Base-by-base conservation (phyloP, 1,140 invertebrate genomes). In the Lithobius niger region DNA sequence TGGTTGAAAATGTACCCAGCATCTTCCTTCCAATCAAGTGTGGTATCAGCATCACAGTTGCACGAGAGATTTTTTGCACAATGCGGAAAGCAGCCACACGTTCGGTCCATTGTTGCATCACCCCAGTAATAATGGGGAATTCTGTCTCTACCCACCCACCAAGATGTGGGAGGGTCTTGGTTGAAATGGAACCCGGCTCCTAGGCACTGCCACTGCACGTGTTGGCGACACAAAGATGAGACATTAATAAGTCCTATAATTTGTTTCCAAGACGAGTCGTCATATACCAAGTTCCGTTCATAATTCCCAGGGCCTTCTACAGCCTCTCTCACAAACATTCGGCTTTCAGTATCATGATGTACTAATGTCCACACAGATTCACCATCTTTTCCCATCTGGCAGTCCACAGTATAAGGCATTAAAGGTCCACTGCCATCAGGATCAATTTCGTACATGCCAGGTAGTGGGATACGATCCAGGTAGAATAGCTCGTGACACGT, bases 301-400 rank as follows among this genome's bases (percentile, higher is more conserved):
- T 61, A 64, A 15, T 27, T 52, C 19, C 62, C 60, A 4, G 55
- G 55, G 2, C 55, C 58, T 31, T 62, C 58, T 26, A 24, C 43
- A 16, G 36, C 52, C 0, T 58, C 57, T 1, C 56, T 51, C 18
- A 61, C 62, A 18, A 60, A 65, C 0, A 65, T 55, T 2, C 51
- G 18, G 45, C 51, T 27, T 51, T 65, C 64, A 0, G 62, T 61
- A 43, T 65, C 64, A 31, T 65, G 64, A 36, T 65, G 62, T 6
- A 65, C 43, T 1, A 63, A 48, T 0, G 64, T 64, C 21, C 27
- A 54, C 1, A 62, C 59, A 4, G 53, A n/a, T 1, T 56, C 36
- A 2, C 24, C 15, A 1, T 21, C 21, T 2, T 36, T 25, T 2
- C 50, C 55, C 21, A 63, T 55, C 2, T 45, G 26, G 28, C 64